Evolutionary conservation across 2,797 vertebrate genomes (phyloP).

Genomic region (Eulemur mongoz): DNA sequence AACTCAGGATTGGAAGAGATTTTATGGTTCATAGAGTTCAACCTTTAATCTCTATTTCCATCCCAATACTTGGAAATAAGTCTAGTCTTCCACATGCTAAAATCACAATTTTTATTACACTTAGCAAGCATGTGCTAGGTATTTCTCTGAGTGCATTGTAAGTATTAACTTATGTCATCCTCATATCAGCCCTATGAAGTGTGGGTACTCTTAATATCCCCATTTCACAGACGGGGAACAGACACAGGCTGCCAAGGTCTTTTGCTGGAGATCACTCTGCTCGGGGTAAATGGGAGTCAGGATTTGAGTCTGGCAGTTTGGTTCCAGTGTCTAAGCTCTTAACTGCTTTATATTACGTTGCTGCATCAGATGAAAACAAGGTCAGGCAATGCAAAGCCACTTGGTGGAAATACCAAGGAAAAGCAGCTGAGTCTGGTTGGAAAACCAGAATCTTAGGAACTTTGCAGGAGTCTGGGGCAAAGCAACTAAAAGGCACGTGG

Average conservation of each 20-base stretch:
- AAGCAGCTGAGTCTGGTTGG: neutral
- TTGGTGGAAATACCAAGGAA: neutral
- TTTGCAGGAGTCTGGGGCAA: neutral
- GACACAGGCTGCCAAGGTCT: neutral
- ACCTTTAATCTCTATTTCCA: conserved; percentile 31
- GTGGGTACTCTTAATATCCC: neutral
- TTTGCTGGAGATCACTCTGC: neutral
- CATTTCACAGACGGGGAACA: neutral
- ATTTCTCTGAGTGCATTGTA: neutral
- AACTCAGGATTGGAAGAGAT: neutral
- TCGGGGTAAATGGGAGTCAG: neutral
- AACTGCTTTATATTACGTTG: neutral
- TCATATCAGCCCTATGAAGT: neutral
- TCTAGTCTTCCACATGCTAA: neutral
- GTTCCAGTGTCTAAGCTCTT: neutral
- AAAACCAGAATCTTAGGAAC: neutral
- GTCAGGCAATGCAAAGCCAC: neutral
- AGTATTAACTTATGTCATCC: neutral
- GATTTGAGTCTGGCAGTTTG: neutral
- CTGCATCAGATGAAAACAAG: neutral
- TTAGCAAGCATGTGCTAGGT: neutral
- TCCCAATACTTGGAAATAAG: neutral
- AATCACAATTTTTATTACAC: neutral
- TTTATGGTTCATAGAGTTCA: neutral
- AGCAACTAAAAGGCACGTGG: neutral